Evolutionary conservation across 1,140 invertebrate species (phyloP), one percentile per base, ranked within the genome.

Genomic region (Nylanderia fulva): DNA sequence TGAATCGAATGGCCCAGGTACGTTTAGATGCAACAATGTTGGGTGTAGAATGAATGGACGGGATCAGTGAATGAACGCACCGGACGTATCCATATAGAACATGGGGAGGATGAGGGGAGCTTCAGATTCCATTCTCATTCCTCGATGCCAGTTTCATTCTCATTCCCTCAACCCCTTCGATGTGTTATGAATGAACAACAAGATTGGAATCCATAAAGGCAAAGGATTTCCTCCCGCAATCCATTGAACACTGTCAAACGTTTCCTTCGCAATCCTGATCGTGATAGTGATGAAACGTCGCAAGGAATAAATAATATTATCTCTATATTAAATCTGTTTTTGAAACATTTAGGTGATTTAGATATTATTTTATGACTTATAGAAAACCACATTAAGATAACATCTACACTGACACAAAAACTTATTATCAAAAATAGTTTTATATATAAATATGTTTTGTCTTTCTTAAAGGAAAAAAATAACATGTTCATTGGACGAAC

Each of bases 91-190:
- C 74, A 56, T 45, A 61, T 18, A 1, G 6, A 24, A 18, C 2
- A 18, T 21, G 3, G 21, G 9, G 3, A 5, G n/a, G 27, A 15
- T 13, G 9, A 7, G n/a, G 29, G 48, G 27, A 39, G 29, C 42
- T 75, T 77, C 84, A 68, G 54, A 89, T 89, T 89, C 88, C 88
- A 89, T 89, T 89, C 79, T 66, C 77, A 86, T 89, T 86, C 88
- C 13, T 15, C 52, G 29, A 88, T 84, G 56, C 60, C 79, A 60
- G 52, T 75, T 58, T 77, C 86, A 89, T 86, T 80, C 87, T 74
- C 60, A 68, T 68, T 84, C 71, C 63, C 74, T 89, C 84, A 90
- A 80, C 71, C 75, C 80, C 69, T 86, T 80, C 60, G 52, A 80
- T 24, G 56, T 52, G 54, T 36, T 48, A 13, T 63, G 74, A 77